A percentile compares a stretch with the other conserved stretches of the same genome.
phyloP scores from a whole-genome alignment of 2,797 vertebrate species.

The Jordanella pulchra region DNA sequence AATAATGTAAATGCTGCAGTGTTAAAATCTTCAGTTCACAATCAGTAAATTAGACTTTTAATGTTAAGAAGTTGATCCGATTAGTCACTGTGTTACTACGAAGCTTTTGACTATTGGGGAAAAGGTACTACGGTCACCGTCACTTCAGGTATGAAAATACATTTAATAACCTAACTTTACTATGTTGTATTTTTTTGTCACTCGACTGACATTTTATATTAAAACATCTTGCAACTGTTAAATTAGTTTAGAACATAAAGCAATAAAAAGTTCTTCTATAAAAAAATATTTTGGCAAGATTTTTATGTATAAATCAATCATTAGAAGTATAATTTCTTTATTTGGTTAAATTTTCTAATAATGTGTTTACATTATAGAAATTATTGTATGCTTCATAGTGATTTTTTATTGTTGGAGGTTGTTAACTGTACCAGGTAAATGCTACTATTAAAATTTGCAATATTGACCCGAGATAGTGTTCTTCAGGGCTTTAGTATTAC shows the following conservation, averaged over 20 bases:
- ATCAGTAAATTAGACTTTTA: not conserved
- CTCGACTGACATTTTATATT: not conserved
- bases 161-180: not conserved
- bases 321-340: not conserved
- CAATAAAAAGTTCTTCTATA: not conserved
- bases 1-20: not conserved
- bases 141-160: constrained; percentile 7
- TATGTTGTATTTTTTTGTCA: not conserved
- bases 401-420: not conserved
- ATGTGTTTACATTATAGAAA: not conserved
- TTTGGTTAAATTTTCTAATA: not conserved
- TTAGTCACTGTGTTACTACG: constrained; percentile 3
- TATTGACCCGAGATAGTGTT: too few relatives aligned
- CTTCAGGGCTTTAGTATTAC: not conserved
- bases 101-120: constrained; percentile 18
- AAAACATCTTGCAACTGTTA: fast-evolving
- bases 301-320: not conserved
- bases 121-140: constrained; percentile 35
- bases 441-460: not conserved
- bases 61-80: not conserved
- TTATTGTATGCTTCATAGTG: not conserved
- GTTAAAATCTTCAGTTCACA: not conserved
- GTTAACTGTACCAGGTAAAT: not conserved
- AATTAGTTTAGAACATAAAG: not conserved
- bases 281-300: not conserved